Evolutionary conservation across 2,888 invertebrate genomes (phyloP).

Genomic region (Sceliomorpha sp.): DNA sequence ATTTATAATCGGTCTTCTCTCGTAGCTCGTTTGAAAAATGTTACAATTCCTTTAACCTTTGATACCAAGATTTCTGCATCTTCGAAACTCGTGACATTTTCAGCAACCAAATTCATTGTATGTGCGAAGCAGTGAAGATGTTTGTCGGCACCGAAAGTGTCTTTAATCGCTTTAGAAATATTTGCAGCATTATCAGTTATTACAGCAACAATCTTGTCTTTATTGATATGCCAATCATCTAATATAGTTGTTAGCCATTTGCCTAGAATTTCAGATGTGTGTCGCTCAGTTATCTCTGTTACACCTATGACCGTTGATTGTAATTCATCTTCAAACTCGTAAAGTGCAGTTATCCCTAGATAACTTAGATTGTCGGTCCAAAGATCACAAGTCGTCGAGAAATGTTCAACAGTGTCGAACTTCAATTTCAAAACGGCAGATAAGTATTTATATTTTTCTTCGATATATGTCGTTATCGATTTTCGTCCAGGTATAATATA

Average conservation of each 20-base stretch:
- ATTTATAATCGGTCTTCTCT: conserved; percentile 29
- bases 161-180: conserved; percentile 36
- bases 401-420: conserved; percentile 14
- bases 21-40: conserved; percentile 53
- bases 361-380: conserved; percentile 46
- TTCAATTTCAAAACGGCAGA: conserved; percentile 18
- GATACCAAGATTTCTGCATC: conserved; percentile 30
- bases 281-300: conserved; percentile 24
- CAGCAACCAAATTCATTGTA: conserved; percentile 55
- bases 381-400: conserved; percentile 45
- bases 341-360: conserved; percentile 31
- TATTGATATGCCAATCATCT: conserved; percentile 28
- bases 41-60: conserved; percentile 55
- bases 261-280: conserved; percentile 35
- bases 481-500: conserved; percentile 33
- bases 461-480: conserved; percentile 22
- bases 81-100: conserved; percentile 31
- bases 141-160: conserved; percentile 38
- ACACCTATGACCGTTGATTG: conserved; percentile 34
- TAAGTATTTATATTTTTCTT: conserved; percentile 34
- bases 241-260: conserved; percentile 27
- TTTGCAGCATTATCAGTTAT: conserved; percentile 48
- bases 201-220: conserved; percentile 32
- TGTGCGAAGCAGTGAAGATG: conserved; percentile 58
- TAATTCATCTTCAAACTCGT: conserved; percentile 20